phyloP scores from a whole-genome alignment of 2,888 invertebrate species.

The Congeria kusceri region DNA sequence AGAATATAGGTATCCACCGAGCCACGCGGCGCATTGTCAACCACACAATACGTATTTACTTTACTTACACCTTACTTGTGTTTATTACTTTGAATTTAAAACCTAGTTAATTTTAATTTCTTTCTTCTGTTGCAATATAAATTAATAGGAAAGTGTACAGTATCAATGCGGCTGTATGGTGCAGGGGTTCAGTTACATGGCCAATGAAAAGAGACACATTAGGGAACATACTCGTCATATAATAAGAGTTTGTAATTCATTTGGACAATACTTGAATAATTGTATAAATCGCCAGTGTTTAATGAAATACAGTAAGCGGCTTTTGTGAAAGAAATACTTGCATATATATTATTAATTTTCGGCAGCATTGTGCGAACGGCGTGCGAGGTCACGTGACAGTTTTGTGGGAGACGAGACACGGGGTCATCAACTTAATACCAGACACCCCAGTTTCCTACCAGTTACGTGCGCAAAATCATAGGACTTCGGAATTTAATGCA shows the following conservation, averaged over 20 bases:
- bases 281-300: neutral
- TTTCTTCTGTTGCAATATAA: neutral
- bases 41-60: too few species aligned
- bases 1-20: too few species aligned
- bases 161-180: neutral
- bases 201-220: neutral
- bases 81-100: too few species aligned
- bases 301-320: neutral
- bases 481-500: too few species aligned
- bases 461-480: too few species aligned
- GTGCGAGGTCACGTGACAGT: too few species aligned
- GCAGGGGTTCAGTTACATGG: neutral
- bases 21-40: too few species aligned
- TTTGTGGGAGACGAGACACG: too few species aligned
- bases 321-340: neutral
- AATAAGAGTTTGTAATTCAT: neutral
- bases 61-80: too few species aligned
- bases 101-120: neutral
- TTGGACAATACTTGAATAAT: neutral
- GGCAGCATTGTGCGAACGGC: neutral
- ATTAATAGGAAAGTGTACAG: neutral
- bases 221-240: neutral
- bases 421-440: too few species aligned
- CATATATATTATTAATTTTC: neutral
- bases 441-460: too few species aligned